These are phyloP conservation scores for Pedetes capensis DNA, from an alignment of 2,113 vertebrate species.

Conservation along the genomic window DNA sequence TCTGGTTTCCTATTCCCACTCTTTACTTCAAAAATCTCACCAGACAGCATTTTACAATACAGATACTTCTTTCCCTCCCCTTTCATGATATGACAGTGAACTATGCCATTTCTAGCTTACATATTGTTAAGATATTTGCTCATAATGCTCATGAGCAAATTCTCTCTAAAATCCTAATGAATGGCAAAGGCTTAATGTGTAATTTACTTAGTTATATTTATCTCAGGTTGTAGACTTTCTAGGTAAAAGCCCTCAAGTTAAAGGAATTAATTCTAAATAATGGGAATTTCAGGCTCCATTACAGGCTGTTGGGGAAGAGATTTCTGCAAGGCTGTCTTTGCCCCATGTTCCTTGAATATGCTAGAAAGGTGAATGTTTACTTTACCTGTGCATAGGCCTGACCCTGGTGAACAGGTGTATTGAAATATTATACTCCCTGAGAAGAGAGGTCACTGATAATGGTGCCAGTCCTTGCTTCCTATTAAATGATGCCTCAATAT, in stretches of 20 bases:
- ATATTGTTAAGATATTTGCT: not conserved
- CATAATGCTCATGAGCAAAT: not conserved
- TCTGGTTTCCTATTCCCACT: not conserved
- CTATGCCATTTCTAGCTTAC: not conserved
- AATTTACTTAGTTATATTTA: not conserved
- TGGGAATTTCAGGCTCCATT: not conserved
- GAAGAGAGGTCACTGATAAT: slow-evolving; percentile 56
- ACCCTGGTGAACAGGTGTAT: slow-evolving; percentile 19
- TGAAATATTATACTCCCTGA: slow-evolving; percentile 49
- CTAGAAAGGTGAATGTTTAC: slow-evolving; percentile 13
- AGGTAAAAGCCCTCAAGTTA: not conserved
- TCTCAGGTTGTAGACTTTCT: not conserved
- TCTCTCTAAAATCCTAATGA: not conserved
- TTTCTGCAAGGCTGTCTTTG: slow-evolving; percentile 24
- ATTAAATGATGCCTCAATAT: slow-evolving; percentile 80
- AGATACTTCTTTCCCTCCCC: not conserved
- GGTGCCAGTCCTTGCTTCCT: slow-evolving; percentile 79
- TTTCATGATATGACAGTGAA: not conserved
- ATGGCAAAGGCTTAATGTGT: not conserved
- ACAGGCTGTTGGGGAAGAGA: not conserved
- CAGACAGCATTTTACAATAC: not conserved
- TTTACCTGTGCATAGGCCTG: not conserved
- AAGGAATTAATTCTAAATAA: not conserved
- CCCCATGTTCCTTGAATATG: not conserved
- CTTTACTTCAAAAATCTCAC: not conserved